A percentile compares a stretch with the other conserved stretches of the same genome.
Evolutionary conservation across 2,113 vertebrate genomes (phyloP).

Genomic region (Chionomys nivalis): DNA sequence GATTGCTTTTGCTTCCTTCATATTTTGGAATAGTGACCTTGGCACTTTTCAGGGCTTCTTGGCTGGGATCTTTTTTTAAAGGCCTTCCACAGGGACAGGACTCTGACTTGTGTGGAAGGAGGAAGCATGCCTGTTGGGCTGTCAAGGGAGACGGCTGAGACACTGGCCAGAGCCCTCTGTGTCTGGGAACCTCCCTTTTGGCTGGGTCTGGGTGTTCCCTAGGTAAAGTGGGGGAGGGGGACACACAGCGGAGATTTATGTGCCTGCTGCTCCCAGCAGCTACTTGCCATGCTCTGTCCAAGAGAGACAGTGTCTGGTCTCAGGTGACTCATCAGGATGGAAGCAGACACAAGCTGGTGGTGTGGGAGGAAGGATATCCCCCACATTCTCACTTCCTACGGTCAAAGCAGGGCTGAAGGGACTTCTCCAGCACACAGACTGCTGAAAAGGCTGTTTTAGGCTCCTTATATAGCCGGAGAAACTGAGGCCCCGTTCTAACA

Average conservation of each 20-base stretch:
- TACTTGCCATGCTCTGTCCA: constrained; percentile 65
- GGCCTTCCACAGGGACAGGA: not conserved
- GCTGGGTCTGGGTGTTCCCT: constrained; percentile 73
- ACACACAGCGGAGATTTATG: constrained; percentile 69
- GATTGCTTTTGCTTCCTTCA: constrained; percentile 7
- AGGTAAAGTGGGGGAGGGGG: constrained; percentile 61
- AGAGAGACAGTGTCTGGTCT: constrained; percentile 68
- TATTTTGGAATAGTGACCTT: not conserved
- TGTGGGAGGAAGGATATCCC: constrained; percentile 36
- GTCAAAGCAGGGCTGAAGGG: not conserved
- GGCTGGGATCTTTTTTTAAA: not conserved
- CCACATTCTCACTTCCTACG: constrained; percentile 16
- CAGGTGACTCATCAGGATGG: constrained; percentile 73
- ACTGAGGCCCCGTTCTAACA: not conserved
- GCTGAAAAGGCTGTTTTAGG: not conserved
- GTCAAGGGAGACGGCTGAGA: not conserved
- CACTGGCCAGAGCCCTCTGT: constrained; percentile 49
- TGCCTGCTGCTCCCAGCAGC: constrained; percentile 24
- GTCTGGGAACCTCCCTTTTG: constrained; percentile 42
- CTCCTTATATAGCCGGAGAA: not conserved
- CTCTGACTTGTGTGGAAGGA: not conserved
- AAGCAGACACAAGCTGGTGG: constrained; percentile 30
- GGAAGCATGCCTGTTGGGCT: not conserved
- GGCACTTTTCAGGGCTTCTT: not conserved
- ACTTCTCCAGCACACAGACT: not conserved